Conservation (phyloP, 2,888 invertebrate genomes). For the Andrena bucephala region DNA sequence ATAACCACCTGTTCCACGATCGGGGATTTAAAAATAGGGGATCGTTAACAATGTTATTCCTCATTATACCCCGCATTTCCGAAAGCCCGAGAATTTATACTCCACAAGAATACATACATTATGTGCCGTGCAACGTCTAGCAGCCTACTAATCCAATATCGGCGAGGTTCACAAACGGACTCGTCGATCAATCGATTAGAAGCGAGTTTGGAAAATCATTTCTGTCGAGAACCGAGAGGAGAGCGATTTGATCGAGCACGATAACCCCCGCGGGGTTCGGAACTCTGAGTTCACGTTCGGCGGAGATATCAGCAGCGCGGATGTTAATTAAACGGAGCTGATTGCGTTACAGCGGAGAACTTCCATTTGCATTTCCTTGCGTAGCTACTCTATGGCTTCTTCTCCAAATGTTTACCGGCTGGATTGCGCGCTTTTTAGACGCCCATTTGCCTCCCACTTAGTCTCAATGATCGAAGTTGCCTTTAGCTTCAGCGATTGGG, state of each 20-base stretch:
- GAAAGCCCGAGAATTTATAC: no score
- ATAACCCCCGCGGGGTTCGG: slow-evolving; percentile 36
- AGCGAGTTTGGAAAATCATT: slow-evolving; percentile 43
- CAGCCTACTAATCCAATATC: slow-evolving; percentile 18
- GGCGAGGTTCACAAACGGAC: slow-evolving; percentile 25
- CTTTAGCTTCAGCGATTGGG: neutral
- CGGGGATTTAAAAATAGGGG: no score
- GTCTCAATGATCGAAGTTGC: neutral
- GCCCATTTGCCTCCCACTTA: neutral
- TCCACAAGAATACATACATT: no score
- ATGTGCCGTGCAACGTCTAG: neutral
- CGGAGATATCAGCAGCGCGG: slow-evolving; percentile 9
- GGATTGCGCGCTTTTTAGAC: neutral
- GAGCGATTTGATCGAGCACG: slow-evolving; percentile 57
- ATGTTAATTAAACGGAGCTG: slow-evolving; percentile 50
- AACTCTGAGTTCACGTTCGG: slow-evolving; percentile 11
- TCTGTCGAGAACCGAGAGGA: slow-evolving; percentile 27
- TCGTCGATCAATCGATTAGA: slow-evolving; percentile 15
- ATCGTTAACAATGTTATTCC: no score
- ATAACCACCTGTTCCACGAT: no score
- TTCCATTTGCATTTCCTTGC: slow-evolving; percentile 11
- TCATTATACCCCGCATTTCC: no score
- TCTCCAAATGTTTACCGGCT: neutral
- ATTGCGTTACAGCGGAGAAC: slow-evolving; percentile 25
- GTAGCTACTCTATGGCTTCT: neutral